Percentiles rank a stretch among this genome's conserved stretches.
Conservation (phyloP, 2,888 invertebrate species). For the Noctua fimbriata region DNA sequence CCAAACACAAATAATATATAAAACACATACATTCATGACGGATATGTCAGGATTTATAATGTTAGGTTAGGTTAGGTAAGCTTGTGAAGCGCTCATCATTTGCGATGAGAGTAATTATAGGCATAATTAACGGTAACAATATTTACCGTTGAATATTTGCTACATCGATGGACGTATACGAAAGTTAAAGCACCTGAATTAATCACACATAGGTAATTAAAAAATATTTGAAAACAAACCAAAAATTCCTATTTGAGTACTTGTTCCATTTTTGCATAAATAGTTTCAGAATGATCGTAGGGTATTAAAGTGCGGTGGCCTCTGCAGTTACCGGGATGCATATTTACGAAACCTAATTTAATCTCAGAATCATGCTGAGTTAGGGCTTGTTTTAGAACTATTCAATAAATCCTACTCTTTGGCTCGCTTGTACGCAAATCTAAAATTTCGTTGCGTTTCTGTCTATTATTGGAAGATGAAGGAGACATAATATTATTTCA, state of each 20-base stretch:
- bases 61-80: not conserved
- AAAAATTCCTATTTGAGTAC: not conserved
- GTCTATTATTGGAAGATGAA: not conserved
- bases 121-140: conserved; percentile 49
- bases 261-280: conserved; percentile 27
- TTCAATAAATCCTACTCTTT: not conserved
- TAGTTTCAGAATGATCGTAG: conserved; percentile 27
- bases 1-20: not conserved
- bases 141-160: conserved; percentile 50
- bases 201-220: conserved; percentile 12
- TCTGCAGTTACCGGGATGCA: conserved; percentile 4
- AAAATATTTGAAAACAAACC: conserved; percentile 3
- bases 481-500: not conserved
- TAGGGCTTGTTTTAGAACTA: not conserved
- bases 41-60: too few species aligned
- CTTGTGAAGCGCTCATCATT: conserved; percentile 32
- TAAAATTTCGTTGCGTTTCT: not conserved
- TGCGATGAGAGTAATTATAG: conserved; percentile 38
- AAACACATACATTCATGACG: not conserved
- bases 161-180: conserved; percentile 15
- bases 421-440: not conserved
- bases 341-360: conserved; percentile 3
- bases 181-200: conserved; percentile 34
- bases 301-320: conserved; percentile 30
- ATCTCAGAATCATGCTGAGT: not conserved